Evolutionary conservation across 2,888 invertebrate genomes (phyloP).

Genomic region (Rhamnusium bicolor): DNA sequence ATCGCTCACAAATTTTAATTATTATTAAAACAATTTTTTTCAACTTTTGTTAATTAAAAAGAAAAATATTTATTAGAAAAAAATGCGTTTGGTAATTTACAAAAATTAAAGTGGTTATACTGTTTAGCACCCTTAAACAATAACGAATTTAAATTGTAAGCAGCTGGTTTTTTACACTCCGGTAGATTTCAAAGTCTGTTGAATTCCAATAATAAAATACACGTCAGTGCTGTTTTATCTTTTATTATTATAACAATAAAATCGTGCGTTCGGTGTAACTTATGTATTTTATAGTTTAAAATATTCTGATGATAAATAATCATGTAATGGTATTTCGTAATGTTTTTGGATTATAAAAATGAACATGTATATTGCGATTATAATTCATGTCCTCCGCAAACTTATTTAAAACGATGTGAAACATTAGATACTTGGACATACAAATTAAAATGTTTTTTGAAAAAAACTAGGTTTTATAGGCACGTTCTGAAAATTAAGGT

Average conservation of each 20-base stretch:
- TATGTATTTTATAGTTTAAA: background rate
- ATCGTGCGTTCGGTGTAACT: background rate
- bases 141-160: conserved; percentile 6
- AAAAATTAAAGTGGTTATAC: background rate
- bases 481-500: conserved; percentile 56
- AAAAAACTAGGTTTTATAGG: conserved; percentile 58
- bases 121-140: background rate
- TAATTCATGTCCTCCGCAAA: conserved; percentile 62
- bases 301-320: conserved; percentile 1
- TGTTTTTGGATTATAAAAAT: conserved; percentile 53
- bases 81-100: no score
- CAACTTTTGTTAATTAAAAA: no score
- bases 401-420: conserved; percentile 63
- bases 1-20: no score
- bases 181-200: conserved; percentile 40
- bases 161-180: conserved; percentile 58
- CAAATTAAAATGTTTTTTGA: conserved; percentile 62
- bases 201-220: conserved; percentile 43
- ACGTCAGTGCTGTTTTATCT: conserved; percentile 41
- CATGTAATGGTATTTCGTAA: conserved; percentile 37
- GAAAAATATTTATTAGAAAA: no score
- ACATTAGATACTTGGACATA: conserved; percentile 63
- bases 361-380: conserved; percentile 52
- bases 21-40: no score
- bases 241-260: conserved; percentile 34